These are phyloP conservation scores for Geothlypis trichas DNA, from an alignment of 2,113 vertebrate genomes.

Conservation along the genomic window DNA sequence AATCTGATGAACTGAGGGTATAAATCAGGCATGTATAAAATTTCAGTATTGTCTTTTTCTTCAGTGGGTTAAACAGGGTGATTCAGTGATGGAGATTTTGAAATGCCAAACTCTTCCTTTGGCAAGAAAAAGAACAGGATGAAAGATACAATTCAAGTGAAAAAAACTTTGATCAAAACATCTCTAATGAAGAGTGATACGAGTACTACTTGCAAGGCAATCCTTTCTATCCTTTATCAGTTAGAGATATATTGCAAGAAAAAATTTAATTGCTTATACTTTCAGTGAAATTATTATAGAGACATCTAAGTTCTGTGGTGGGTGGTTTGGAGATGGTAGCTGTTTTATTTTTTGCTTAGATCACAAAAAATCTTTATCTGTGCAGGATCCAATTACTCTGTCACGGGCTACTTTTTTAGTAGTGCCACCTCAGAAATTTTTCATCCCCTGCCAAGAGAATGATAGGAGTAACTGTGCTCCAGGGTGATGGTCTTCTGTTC, in stretches of 20 bases:
- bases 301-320: slow-evolving; percentile 2
- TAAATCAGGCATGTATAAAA: background rate
- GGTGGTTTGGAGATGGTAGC: background rate
- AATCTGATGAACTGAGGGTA: background rate
- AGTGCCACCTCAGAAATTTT: background rate
- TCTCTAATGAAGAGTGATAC: background rate
- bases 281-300: background rate
- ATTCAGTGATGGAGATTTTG: background rate
- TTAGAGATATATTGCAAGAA: background rate
- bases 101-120: background rate
- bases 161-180: background rate
- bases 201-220: background rate
- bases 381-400: slow-evolving; percentile 1
- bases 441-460: background rate
- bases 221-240: background rate
- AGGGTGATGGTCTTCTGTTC: background rate
- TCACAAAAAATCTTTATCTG: background rate
- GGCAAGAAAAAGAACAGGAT: background rate
- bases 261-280: background rate
- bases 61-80: background rate
- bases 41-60: background rate
- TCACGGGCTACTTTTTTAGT: background rate
- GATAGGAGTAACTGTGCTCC: background rate
- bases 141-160: background rate
- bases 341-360: slow-evolving; percentile 28